These are phyloP conservation scores for Eristalinus sepulchralis DNA, from an alignment of 2,888 invertebrate genomes.

Conservation along the genomic window DNA sequence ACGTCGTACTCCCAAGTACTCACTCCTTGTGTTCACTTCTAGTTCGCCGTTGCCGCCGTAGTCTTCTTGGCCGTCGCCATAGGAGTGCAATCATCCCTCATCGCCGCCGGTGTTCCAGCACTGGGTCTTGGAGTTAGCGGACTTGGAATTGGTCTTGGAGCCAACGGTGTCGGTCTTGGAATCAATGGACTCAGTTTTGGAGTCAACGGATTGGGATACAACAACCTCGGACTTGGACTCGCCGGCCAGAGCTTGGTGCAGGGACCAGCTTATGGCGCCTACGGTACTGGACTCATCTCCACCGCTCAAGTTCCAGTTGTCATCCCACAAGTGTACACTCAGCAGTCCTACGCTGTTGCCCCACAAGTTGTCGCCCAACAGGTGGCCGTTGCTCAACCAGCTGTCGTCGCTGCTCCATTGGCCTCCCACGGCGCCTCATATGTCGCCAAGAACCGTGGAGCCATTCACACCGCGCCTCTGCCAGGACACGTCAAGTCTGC, in stretches of 20 bases:
- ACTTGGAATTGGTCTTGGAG: conserved; percentile 60
- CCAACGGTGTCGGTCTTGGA: conserved; percentile 73
- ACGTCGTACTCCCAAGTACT: not conserved
- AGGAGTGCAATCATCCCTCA: conserved; percentile 77
- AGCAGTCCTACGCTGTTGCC: not conserved
- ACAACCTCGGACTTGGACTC: conserved; percentile 58
- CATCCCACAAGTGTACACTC: not conserved
- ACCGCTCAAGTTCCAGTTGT: conserved; percentile 6
- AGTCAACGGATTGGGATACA: conserved; percentile 74
- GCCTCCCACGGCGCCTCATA: conserved; percentile 77
- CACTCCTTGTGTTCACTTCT: not conserved
- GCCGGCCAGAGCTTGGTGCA: conserved; percentile 60
- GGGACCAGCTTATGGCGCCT: conserved; percentile 5
- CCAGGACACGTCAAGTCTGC: conserved; percentile 77
- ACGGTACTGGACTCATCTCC: not conserved
- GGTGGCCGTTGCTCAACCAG: conserved; percentile 75
- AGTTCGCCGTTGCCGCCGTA: conserved; percentile 76
- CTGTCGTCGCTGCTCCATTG: conserved; percentile 77
- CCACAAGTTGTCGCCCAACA: not conserved
- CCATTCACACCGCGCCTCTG: conserved; percentile 77
- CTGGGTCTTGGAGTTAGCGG: conserved; percentile 66
- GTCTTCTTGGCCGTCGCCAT: conserved; percentile 78
- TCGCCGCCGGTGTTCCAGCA: conserved; percentile 72
- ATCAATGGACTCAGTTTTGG: conserved; percentile 59
- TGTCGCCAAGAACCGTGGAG: conserved; percentile 77